Percentiles rank a stretch among this genome's conserved stretches.
phyloP scores from a whole-genome alignment of 2,113 vertebrate species.

The Chascanopsetta lugubris region DNA sequence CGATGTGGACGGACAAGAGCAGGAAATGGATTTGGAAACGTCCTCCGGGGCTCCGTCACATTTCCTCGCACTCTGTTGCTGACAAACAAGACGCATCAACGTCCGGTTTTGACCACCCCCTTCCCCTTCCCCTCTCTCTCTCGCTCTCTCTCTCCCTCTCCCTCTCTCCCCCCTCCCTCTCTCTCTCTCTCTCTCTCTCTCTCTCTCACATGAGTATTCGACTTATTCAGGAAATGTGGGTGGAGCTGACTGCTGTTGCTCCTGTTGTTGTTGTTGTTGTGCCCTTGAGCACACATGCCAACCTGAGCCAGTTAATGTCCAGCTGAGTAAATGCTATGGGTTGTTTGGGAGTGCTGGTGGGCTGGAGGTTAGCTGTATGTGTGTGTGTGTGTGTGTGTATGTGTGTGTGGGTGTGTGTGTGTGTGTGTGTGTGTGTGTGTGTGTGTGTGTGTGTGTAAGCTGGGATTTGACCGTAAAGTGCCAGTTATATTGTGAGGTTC shows the following conservation, averaged over 20 bases:
- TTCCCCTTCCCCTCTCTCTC: constrained; percentile 39
- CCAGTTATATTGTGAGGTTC: too few species aligned
- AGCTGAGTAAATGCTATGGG: constrained; percentile 54
- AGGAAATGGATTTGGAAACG: constrained; percentile 81
- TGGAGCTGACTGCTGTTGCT: constrained; percentile 52
- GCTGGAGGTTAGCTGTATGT: constrained; percentile 33
- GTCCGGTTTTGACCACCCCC: constrained; percentile 61
- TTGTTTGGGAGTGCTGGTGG: constrained; percentile 57
- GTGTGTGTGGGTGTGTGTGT: too few species aligned
- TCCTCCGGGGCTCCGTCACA: constrained; percentile 77
- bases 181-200: too few species aligned
- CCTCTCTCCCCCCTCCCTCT: too few species aligned
- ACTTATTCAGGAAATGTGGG: constrained; percentile 65
- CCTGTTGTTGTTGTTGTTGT: constrained; percentile 57
- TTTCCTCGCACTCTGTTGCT: constrained; percentile 63
- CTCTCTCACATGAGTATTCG: constrained; percentile 57
- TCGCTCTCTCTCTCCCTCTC: constrained; percentile 44
- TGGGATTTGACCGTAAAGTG: neutral
- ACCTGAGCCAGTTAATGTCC: constrained; percentile 65
- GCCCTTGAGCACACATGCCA: constrained; percentile 70
- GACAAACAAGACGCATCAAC: constrained; percentile 72
- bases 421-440: too few species aligned
- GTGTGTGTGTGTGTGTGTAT: constrained; percentile 12
- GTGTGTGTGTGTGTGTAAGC: constrained; percentile 23
- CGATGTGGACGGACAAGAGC: constrained; percentile 78